These are phyloP conservation scores for Drosophila nr. perissopoda DNA, from an alignment of 2,888 invertebrate species.

Conservation along the genomic window DNA sequence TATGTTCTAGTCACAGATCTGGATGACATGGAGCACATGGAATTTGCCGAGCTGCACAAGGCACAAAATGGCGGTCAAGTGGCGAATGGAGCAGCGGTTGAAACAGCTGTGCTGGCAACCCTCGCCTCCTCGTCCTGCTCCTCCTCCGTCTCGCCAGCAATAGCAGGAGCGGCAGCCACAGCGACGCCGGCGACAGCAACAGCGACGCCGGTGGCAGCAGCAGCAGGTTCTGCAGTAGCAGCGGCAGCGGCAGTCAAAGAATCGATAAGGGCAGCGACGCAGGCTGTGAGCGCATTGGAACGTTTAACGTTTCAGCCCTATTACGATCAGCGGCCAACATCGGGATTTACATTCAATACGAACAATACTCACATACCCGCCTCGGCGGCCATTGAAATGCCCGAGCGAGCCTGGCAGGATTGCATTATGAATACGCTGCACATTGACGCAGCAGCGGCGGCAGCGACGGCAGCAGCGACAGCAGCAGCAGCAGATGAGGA, in stretches of 20 bases:
- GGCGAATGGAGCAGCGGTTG: constrained; percentile 19
- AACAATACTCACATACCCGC: constrained; percentile 85
- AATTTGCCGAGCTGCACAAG: constrained; percentile 82
- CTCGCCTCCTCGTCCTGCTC: constrained; percentile 30
- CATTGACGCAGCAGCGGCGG: constrained; percentile 62
- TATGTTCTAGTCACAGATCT: constrained; percentile 96
- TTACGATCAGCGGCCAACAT: constrained; percentile 83
- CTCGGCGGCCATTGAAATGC: constrained; percentile 87
- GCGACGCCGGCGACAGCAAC: constrained; percentile 42
- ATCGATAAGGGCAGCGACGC: constrained; percentile 44
- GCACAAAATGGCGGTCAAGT: constrained; percentile 36
- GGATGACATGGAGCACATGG: constrained; percentile 87
- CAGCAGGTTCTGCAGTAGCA: constrained; percentile 32
- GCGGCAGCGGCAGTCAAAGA: constrained; percentile 65
- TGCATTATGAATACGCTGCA: constrained; percentile 86
- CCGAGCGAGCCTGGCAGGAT: constrained; percentile 91
- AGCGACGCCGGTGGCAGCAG: constrained; percentile 38
- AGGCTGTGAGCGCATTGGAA: constrained; percentile 67
- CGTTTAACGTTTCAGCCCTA: constrained; percentile 79
- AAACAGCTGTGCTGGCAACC: constrained; percentile 50
- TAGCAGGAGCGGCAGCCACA: constrained; percentile 44
- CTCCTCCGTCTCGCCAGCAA: constrained; percentile 14
- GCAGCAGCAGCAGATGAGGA: constrained; percentile 36
- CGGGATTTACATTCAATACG: constrained; percentile 83
- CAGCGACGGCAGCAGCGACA: constrained; percentile 27